Percentiles rank a stretch among this genome's conserved stretches.
These are phyloP conservation scores for Leucania comma DNA, from an alignment of 2,888 invertebrate species.

Conservation along the genomic window DNA sequence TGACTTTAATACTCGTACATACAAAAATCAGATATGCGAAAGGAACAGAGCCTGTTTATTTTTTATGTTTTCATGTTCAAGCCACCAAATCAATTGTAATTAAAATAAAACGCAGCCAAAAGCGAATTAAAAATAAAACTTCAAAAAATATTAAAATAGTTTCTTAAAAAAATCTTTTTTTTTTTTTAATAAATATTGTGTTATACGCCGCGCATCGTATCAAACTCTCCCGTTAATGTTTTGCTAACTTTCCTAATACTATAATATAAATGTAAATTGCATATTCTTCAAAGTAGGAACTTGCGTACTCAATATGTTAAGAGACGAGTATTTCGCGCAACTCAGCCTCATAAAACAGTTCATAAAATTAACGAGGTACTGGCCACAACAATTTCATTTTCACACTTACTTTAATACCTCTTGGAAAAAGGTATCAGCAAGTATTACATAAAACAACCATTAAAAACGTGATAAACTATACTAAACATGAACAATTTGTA, in stretches of 20 bases:
- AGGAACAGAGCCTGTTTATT: no score
- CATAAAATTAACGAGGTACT: conserved; percentile 48
- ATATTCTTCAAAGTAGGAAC: not conserved
- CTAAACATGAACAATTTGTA: not conserved
- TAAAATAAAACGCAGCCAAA: no score
- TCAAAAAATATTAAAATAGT: no score
- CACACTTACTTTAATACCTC: conserved; percentile 23
- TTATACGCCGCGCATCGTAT: not conserved
- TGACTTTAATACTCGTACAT: no score
- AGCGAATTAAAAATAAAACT: no score
- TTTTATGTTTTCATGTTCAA: no score
- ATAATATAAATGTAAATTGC: conserved; percentile 8
- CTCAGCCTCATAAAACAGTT: conserved; percentile 43
- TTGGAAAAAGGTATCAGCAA: conserved; percentile 3
- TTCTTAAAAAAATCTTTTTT: no score
- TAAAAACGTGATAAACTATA: not conserved
- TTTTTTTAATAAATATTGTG: not conserved
- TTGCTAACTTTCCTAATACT: not conserved
- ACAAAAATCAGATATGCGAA: no score
- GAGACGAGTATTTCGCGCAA: conserved; percentile 34
- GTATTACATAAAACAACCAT: not conserved
- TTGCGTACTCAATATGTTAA: conserved; percentile 32
- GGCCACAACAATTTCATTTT: conserved; percentile 28
- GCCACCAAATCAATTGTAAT: no score
- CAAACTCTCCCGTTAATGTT: not conserved